Evolutionary conservation across 2,113 vertebrate species (phyloP), one percentile per base, ranked within the genome.

Genomic region (Phyllostomus hastatus): DNA sequence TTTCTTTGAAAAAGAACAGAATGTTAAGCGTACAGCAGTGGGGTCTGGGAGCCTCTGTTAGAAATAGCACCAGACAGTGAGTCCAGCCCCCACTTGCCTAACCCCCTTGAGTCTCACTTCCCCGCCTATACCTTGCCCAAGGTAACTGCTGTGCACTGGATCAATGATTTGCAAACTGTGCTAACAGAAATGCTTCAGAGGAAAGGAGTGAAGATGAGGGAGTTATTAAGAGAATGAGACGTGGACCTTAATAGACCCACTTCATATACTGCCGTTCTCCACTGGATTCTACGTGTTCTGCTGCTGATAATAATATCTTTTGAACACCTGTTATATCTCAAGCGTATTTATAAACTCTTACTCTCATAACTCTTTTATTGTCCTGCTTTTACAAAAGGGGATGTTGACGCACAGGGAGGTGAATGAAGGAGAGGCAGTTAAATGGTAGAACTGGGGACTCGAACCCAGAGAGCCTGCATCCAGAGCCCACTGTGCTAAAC

Each of bases 1-100:
- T 90, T 75, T 86, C 35, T 75, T 46, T 59, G 73, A 50, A 85
- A 85, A 48, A 64, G 28, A 86, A 91, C 33, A 59, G 50, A 28
- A 52, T 54, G 76, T 67, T 54, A 24, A 73, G 9, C 72, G 7
- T 20, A 17, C 2, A n/a, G 46, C 50, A 0, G 17, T 92, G 14
- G 46, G 31, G 2, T 2, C 20, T 70, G 14, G 64, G 15, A 87
- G 80, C 15, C 7, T n/a, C 19, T 57, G 22, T 22, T 70, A 35
- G 70, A 84, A 90, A 50, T 16, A 61, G 7, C 48, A 4, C 35
- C 14, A 17, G 43, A 15, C 48, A 26, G 3, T 3, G 7, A 54
- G 31, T 46, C 66, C 24, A 41, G n/a, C 19, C 48, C 4, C n/a
- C 2, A 26, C 1, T 46, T 61, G 22, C 61, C 52, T 83, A 28